A percentile compares a stretch with the other conserved stretches of the same genome.
phyloP scores from a whole-genome alignment of 1,140 invertebrate species.

The Conus ventricosus region DNA sequence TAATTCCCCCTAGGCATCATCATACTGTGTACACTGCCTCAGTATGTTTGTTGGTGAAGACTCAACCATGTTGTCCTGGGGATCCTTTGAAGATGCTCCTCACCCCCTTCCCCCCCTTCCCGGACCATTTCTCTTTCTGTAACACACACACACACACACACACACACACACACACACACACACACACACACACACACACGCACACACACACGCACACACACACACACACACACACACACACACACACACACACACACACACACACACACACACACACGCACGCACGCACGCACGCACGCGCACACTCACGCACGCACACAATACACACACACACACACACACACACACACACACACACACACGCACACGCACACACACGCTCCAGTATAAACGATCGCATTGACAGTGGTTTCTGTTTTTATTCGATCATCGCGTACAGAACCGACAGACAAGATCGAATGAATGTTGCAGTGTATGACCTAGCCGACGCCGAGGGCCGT shows the following conservation, averaged over 20 bases:
- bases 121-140: too few species aligned
- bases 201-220: slow-evolving; percentile 5
- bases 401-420: not conserved
- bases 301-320: not conserved
- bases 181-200: not conserved
- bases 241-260: slow-evolving; percentile 1
- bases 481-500: too few species aligned
- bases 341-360: not conserved
- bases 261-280: not conserved
- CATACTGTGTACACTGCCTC: too few species aligned
- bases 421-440: too few species aligned
- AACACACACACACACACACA: not conserved
- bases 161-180: slow-evolving; percentile 3
- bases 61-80: too few species aligned
- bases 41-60: too few species aligned
- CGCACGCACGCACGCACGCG: not conserved
- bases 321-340: not conserved
- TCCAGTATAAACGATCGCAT: not conserved
- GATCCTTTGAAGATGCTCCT: too few species aligned
- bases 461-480: too few species aligned
- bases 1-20: too few species aligned
- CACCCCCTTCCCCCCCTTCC: too few species aligned
- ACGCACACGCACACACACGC: not conserved
- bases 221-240: slow-evolving; percentile 10
- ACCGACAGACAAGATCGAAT: too few species aligned